Conservation (phyloP, 2,113 vertebrate genomes). For the Shinisaurus crocodilurus region DNA sequence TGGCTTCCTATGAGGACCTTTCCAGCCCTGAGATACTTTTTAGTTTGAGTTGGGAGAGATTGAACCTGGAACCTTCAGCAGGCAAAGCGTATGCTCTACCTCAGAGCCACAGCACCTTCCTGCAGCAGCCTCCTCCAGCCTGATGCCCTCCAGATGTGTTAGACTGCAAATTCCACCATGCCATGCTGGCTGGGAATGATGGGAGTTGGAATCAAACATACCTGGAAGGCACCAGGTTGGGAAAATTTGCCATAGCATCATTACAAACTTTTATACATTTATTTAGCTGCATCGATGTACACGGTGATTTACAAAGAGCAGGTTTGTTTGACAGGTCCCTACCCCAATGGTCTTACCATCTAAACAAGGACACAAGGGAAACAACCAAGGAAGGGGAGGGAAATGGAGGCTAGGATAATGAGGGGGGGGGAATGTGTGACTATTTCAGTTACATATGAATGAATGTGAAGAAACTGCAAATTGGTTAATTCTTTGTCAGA, state of each 20-base stretch:
- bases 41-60: neutral
- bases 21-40: neutral
- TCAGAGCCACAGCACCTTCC: neutral
- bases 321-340: neutral
- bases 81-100: neutral
- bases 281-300: neutral
- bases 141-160: no score
- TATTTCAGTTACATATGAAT: neutral
- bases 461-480: neutral
- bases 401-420: neutral
- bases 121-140: neutral
- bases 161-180: neutral
- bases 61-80: neutral
- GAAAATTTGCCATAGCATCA: neutral
- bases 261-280: neutral
- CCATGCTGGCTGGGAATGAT: neutral
- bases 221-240: neutral
- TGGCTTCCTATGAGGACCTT: neutral
- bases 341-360: neutral
- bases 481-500: slow-evolving; percentile 2
- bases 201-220: neutral
- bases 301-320: neutral
- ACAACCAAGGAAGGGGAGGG: neutral
- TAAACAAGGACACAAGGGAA: neutral
- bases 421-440: neutral